Conservation (phyloP, 1,140 invertebrate genomes). For the Eumeta japonica region DNA sequence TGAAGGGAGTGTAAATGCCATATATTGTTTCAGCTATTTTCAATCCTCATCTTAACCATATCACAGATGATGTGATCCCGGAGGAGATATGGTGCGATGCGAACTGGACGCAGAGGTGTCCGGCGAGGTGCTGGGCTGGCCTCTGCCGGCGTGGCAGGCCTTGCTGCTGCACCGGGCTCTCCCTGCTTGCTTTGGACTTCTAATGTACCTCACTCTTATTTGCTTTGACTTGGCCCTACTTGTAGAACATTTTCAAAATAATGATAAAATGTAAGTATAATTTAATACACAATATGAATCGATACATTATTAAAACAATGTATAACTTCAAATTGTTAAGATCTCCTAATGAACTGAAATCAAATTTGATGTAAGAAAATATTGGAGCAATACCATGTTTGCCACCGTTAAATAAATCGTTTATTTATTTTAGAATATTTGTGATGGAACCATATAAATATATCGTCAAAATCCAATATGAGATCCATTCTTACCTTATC, state of each 20-base stretch:
- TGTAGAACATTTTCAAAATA: slow-evolving; percentile 28
- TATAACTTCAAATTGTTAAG: not conserved
- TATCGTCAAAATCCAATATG: too few species aligned
- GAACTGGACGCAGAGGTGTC: slow-evolving; percentile 41
- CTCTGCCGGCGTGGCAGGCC: slow-evolving; percentile 39
- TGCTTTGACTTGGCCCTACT: slow-evolving; percentile 40
- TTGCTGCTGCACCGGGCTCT: slow-evolving; percentile 37
- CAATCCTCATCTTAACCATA: too few species aligned
- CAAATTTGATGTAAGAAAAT: too few species aligned
- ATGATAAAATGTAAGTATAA: slow-evolving; percentile 30
- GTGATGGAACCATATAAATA: too few species aligned
- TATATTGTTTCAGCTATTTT: too few species aligned
- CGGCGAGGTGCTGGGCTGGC: slow-evolving; percentile 36
- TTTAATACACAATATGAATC: too few species aligned
- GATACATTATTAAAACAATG: not conserved
- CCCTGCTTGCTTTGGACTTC: slow-evolving; percentile 39
- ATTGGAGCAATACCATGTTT: too few species aligned
- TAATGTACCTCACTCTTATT: slow-evolving; percentile 36
- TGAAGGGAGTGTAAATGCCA: too few species aligned
- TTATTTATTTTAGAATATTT: too few species aligned
- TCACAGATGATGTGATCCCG: too few species aligned
- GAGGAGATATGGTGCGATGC: slow-evolving; percentile 37
- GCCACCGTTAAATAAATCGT: too few species aligned
- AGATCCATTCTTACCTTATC: too few species aligned
- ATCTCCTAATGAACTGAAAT: not conserved